These are phyloP conservation scores for Odontothrips loti DNA, from an alignment of 2,888 invertebrate genomes.

Conservation along the genomic window DNA sequence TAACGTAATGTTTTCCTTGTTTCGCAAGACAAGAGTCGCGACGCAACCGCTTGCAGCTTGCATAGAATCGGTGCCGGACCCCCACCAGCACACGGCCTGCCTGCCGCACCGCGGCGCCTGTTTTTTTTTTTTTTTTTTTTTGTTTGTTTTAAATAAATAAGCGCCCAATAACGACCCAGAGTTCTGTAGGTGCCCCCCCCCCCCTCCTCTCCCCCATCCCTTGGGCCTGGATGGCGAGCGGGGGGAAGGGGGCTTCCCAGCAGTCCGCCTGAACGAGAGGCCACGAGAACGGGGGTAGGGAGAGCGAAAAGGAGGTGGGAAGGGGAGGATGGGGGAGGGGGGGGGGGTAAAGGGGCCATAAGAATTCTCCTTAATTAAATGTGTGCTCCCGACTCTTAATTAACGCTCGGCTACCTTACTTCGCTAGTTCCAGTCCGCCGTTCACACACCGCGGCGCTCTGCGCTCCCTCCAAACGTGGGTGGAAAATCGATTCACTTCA, in stretches of 20 bases:
- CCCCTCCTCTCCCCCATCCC: too few species aligned
- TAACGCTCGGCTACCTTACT: slow-evolving; percentile 19
- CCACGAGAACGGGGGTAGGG: neutral
- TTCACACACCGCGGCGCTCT: too few species aligned
- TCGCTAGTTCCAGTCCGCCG: neutral
- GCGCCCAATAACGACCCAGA: neutral
- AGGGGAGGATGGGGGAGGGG: neutral
- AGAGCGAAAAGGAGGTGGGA: neutral
- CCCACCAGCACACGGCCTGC: too few species aligned
- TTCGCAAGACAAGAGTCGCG: too few species aligned
- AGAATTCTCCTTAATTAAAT: slow-evolving; percentile 25
- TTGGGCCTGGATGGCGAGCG: neutral
- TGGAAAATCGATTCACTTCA: too few species aligned
- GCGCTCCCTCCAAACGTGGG: too few species aligned
- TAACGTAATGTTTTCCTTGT: too few species aligned
- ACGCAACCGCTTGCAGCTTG: too few species aligned
- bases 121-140: neutral
- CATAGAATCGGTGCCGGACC: too few species aligned
- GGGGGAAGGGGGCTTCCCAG: neutral
- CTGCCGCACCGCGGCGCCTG: too few species aligned
- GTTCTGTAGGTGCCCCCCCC: too few species aligned
- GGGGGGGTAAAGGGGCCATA: slow-evolving; percentile 13
- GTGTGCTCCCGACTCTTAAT: slow-evolving; percentile 24
- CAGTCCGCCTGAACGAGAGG: neutral
- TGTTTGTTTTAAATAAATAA: slow-evolving; percentile 20